Evolutionary conservation across 1,140 invertebrate species (phyloP).

Genomic region (Lepidurus apus): DNA sequence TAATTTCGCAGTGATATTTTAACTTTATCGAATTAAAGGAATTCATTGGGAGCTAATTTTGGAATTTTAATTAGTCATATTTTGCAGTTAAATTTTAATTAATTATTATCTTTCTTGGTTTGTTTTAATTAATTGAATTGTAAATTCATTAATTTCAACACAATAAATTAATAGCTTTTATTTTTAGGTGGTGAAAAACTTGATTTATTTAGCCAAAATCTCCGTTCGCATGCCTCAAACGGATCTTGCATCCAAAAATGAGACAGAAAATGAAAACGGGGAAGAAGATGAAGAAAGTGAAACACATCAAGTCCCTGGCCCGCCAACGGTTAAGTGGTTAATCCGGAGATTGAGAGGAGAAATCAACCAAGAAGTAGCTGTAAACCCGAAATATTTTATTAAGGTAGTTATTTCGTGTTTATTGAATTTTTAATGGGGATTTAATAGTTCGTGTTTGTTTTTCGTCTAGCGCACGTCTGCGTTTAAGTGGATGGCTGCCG

Average conservation of each 20-base stretch:
- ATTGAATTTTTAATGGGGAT: too few species aligned
- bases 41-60: too few species aligned
- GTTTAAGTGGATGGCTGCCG: constrained; percentile 66
- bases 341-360: constrained; percentile 60
- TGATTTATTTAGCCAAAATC: constrained; percentile 62
- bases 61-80: too few species aligned
- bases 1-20: too few species aligned
- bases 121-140: too few species aligned
- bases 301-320: constrained; percentile 23
- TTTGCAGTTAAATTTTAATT: too few species aligned
- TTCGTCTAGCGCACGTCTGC: constrained; percentile 55
- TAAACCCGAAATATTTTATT: constrained; percentile 46
- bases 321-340: constrained; percentile 54
- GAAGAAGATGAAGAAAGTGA: constrained; percentile 35
- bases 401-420: constrained; percentile 45
- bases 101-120: too few species aligned
- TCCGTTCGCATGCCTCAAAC: constrained; percentile 48
- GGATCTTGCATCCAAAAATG: constrained; percentile 32
- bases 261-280: constrained; percentile 44
- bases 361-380: constrained; percentile 64
- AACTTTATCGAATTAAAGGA: too few species aligned
- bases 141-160: neutral
- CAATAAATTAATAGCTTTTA: constrained; percentile 29
- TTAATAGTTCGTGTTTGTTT: too few species aligned
- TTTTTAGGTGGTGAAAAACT: constrained; percentile 57